These are phyloP conservation scores for Melospiza melodia DNA, from an alignment of 2,113 vertebrate species.

Conservation along the genomic window DNA sequence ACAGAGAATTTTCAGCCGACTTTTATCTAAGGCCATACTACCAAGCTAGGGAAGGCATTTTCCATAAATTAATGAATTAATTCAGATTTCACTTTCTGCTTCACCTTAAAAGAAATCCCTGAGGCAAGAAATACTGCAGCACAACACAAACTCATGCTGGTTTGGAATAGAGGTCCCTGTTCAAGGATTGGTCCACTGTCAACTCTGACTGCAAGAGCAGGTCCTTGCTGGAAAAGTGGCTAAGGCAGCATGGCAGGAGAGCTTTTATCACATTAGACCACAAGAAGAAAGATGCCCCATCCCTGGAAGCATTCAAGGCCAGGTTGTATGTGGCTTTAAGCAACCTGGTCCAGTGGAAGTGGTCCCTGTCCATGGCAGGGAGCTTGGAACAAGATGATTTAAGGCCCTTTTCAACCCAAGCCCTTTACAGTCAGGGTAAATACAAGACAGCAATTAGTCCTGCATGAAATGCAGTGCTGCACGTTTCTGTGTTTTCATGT, in stretches of 20 bases:
- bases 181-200: background rate
- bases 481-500: background rate
- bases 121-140: background rate
- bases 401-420: background rate
- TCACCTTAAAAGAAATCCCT: conserved; percentile 10
- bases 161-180: background rate
- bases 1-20: background rate
- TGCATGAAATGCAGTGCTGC: background rate
- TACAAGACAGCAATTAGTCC: background rate
- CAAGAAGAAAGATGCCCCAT: background rate
- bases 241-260: background rate
- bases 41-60: background rate
- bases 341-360: too few species aligned
- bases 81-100: conserved; percentile 11
- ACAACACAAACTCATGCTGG: background rate
- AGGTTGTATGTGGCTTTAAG: background rate
- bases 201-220: background rate
- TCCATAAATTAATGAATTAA: background rate
- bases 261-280: background rate
- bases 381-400: accelerated
- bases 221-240: background rate
- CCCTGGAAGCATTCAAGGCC: background rate
- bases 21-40: background rate
- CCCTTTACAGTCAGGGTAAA: background rate
- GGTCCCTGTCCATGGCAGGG: background rate